Evolutionary conservation across 2,797 vertebrate species (phyloP).

Genomic region (Epinephelus coioides): DNA sequence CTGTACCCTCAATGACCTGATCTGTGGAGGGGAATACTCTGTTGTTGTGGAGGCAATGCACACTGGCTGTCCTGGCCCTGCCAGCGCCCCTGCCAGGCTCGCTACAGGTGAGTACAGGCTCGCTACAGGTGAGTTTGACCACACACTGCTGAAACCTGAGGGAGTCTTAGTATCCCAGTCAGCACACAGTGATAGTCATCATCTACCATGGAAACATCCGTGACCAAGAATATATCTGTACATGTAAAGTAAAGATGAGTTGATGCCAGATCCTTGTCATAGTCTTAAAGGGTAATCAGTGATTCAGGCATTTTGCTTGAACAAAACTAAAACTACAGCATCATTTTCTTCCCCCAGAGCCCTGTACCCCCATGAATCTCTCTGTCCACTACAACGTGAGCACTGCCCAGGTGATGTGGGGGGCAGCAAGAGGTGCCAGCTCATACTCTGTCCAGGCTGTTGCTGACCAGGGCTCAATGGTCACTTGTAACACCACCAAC

Average conservation of each 20-base stretch:
- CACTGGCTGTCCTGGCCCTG: constrained; percentile 71
- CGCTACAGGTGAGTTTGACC: constrained; percentile 66
- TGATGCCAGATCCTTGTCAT: not conserved
- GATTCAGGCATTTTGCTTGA: not conserved
- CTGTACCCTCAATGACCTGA: constrained; percentile 74
- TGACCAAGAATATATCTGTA: too few species aligned
- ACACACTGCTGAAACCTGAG: not conserved
- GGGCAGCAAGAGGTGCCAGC: constrained; percentile 36
- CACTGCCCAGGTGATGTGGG: constrained; percentile 62
- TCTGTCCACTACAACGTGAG: constrained; percentile 66
- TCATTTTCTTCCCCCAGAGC: constrained; percentile 58
- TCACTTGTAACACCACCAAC: constrained; percentile 60
- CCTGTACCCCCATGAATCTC: constrained; percentile 69
- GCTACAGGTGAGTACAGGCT: constrained; percentile 70
- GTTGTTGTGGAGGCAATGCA: constrained; percentile 73
- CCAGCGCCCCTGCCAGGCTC: constrained; percentile 57
- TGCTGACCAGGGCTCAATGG: constrained; percentile 29
- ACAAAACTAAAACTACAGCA: not conserved
- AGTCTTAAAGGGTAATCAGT: not conserved
- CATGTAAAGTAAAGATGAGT: too few species aligned
- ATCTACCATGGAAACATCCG: too few species aligned
- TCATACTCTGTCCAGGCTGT: constrained; percentile 69
- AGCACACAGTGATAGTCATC: not conserved
- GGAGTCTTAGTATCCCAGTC: not conserved
- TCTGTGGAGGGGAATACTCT: constrained; percentile 82